A percentile compares a stretch with the other conserved stretches of the same genome.
Conservation (phyloP, 1,140 invertebrate genomes). For the Solenopsis invicta region DNA sequence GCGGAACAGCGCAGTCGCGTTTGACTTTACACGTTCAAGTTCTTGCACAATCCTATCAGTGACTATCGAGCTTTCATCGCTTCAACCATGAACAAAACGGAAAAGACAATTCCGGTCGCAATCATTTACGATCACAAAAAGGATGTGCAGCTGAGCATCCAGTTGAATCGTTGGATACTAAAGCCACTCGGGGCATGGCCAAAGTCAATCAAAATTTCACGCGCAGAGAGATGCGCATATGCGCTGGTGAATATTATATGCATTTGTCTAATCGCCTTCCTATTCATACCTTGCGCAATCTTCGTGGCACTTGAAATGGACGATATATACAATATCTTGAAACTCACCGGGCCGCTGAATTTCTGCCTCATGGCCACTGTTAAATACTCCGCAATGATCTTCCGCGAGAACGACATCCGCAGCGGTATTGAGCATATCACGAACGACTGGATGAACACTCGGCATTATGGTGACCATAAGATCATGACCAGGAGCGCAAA, state of each 20-base stretch:
- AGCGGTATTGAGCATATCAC: constrained; percentile 74
- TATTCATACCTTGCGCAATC: constrained; percentile 41
- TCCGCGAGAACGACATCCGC: constrained; percentile 71
- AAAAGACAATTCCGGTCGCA: not conserved
- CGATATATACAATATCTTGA: constrained; percentile 72
- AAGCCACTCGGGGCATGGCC: constrained; percentile 70
- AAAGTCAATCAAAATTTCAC: not conserved
- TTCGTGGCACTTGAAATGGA: constrained; percentile 69
- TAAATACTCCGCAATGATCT: constrained; percentile 77
- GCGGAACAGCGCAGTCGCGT: not conserved
- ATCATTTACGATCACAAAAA: constrained; percentile 3
- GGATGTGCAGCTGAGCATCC: constrained; percentile 53
- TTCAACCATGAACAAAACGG: not conserved
- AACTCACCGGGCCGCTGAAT: constrained; percentile 78
- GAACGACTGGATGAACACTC: constrained; percentile 77
- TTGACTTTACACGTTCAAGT: not conserved
- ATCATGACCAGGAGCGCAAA: constrained; percentile 66
- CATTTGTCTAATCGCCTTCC: constrained; percentile 47
- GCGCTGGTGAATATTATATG: constrained; percentile 26
- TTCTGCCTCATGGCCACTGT: constrained; percentile 79
- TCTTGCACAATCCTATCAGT: constrained; percentile 20
- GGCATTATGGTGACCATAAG: not conserved
- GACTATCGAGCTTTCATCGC: not conserved
- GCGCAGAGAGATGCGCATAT: not conserved
- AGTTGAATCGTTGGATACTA: constrained; percentile 66